These are phyloP conservation scores for Coelinius sp. DNA, from an alignment of 2,888 invertebrate genomes.

Conservation along the genomic window DNA sequence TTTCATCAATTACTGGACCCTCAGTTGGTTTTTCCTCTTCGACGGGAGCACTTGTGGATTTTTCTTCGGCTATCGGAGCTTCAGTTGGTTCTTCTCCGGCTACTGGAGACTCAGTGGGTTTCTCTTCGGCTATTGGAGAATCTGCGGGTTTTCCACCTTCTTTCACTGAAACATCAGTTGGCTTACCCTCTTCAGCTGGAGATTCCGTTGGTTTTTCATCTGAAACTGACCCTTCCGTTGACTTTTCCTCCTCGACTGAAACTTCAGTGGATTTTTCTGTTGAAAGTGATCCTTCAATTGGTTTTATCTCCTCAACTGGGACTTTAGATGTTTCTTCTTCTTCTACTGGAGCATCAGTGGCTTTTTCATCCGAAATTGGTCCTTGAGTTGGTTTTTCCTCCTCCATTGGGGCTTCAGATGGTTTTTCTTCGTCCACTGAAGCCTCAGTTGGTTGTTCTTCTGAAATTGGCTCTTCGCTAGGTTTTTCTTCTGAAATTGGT, in stretches of 20 bases:
- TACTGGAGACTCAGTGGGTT: slow-evolving; percentile 29
- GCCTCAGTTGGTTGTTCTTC: not conserved
- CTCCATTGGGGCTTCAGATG: slow-evolving; percentile 19
- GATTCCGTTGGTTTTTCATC: not conserved
- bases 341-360: slow-evolving; percentile 37
- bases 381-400: slow-evolving; percentile 2
- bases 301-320: slow-evolving; percentile 27
- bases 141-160: not conserved
- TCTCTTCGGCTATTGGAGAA: not conserved
- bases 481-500: not conserved
- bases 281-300: slow-evolving; percentile 2
- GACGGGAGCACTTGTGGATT: slow-evolving; percentile 9
- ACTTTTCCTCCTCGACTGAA: not conserved
- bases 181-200: slow-evolving; percentile 4
- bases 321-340: slow-evolving; percentile 37
- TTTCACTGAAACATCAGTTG: slow-evolving; percentile 3
- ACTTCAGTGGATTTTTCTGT: not conserved
- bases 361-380: slow-evolving; percentile 16
- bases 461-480: no score
- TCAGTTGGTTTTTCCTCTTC: slow-evolving; percentile 30
- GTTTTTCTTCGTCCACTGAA: not conserved
- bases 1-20: slow-evolving; percentile 19
- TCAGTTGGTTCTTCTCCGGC: slow-evolving; percentile 29
- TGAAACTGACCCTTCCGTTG: not conserved
- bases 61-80: slow-evolving; percentile 1